Conservation (phyloP, 53 echinoderm and acorn worm species). For the Patiria pectinifera region DNA sequence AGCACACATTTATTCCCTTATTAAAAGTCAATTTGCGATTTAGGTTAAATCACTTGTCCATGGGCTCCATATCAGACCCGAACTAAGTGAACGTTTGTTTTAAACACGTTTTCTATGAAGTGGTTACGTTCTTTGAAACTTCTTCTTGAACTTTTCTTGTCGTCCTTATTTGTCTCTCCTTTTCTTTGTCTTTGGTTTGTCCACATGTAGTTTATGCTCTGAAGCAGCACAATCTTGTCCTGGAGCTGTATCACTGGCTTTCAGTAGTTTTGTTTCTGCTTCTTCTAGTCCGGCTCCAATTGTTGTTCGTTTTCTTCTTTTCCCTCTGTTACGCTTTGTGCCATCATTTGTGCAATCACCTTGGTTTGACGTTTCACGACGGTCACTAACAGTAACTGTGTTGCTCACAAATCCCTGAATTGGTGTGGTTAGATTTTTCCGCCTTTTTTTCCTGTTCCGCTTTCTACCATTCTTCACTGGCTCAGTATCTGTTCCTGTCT, state of each 20-base stretch:
- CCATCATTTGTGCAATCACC: neutral
- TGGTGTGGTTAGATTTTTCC: neutral
- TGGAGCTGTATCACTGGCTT: neutral
- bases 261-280: neutral
- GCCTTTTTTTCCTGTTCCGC: neutral
- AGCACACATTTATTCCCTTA: too few species aligned
- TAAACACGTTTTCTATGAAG: too few species aligned
- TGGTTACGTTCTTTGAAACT: too few species aligned
- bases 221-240: too few species aligned
- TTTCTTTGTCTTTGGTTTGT: too few species aligned
- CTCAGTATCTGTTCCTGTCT: neutral
- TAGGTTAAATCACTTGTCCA: too few species aligned
- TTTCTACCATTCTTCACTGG: neutral
- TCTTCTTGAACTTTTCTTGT: too few species aligned
- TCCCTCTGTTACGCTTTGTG: neutral
- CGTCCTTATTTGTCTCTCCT: too few species aligned
- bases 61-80: too few species aligned
- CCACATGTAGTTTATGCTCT: too few species aligned
- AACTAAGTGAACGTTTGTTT: too few species aligned
- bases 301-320: constrained; percentile 31
- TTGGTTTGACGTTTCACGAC: neutral
- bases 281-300: neutral
- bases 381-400: neutral
- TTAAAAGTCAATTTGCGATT: too few species aligned
- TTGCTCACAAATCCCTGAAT: neutral